Evolutionary conservation across 2,797 vertebrate genomes (phyloP).

Genomic region (Microctenopoma lineatum): DNA sequence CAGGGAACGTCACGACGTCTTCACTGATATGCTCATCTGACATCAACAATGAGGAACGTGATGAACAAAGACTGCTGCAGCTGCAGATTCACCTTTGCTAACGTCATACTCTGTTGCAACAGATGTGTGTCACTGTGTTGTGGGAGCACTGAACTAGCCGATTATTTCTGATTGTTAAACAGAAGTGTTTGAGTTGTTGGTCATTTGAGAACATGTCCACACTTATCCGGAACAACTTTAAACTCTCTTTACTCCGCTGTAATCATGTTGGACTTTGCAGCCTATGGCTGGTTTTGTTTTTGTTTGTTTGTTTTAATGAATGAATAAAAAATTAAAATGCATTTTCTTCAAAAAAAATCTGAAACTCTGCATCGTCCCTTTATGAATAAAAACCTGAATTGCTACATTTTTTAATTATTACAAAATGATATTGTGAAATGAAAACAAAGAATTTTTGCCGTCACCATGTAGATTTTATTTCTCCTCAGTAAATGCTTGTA

Average conservation of each 20-base stretch:
- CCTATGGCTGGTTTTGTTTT: constrained; percentile 10
- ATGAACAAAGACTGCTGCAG: not conserved
- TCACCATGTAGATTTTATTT: constrained; percentile 1
- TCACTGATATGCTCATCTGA: constrained; percentile 7
- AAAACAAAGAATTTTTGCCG: not conserved
- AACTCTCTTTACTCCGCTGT: constrained; percentile 40
- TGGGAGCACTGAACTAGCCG: constrained; percentile 1
- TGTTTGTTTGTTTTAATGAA: constrained; percentile 29
- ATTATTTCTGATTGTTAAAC: constrained; percentile 11
- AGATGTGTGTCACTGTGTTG: constrained; percentile 11
- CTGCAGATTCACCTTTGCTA: constrained; percentile 3
- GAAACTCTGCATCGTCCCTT: not conserved
- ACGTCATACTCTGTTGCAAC: constrained; percentile 1
- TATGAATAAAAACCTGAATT: not conserved
- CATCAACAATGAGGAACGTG: not conserved
- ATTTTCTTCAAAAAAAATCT: constrained; percentile 36
- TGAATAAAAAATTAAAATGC: constrained; percentile 44
- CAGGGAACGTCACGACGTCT: not conserved
- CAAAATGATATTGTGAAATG: not conserved
- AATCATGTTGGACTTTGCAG: constrained; percentile 29
- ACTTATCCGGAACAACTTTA: constrained; percentile 2
- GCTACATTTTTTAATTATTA: not conserved
- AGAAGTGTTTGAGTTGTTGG: not conserved
- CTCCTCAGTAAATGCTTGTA: not conserved
- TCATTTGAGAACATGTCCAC: constrained; percentile 13